phyloP scores from a whole-genome alignment of 1,140 invertebrate genomes.

The Andrena cerasifolii region DNA sequence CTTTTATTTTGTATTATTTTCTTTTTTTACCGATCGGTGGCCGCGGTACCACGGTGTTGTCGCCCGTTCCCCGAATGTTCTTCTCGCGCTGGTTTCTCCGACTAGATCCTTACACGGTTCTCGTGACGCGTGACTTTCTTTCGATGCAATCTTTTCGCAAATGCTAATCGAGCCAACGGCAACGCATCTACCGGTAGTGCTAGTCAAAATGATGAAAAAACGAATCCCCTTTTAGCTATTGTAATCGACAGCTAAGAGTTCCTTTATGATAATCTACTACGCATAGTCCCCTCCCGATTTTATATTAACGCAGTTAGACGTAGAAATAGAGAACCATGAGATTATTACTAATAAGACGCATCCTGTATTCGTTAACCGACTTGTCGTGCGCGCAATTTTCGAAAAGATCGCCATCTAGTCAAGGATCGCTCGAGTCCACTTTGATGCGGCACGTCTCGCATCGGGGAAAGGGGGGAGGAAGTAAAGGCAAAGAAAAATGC shows the following conservation, averaged over 20 bases:
- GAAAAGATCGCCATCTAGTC: conserved; percentile 54
- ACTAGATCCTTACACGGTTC: neutral
- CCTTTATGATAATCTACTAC: conserved; percentile 36
- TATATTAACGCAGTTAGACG: conserved; percentile 43
- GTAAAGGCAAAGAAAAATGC: neutral
- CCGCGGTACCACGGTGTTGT: neutral
- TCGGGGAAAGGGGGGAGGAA: neutral
- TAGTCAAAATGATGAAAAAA: conserved; percentile 29
- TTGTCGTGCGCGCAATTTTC: conserved; percentile 44
- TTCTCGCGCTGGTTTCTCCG: conserved; percentile 23
- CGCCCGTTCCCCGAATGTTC: conserved; percentile 22
- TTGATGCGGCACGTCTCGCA: conserved; percentile 21
- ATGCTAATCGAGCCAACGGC: conserved; percentile 35
- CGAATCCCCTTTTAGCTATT: conserved; percentile 39
- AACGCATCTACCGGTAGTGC: conserved; percentile 31
- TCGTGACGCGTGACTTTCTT: conserved; percentile 27
- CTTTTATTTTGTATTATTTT: too few species aligned
- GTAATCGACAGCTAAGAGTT: conserved; percentile 38
- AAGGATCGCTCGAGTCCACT: conserved; percentile 34
- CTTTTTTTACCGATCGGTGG: neutral
- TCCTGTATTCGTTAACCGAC: conserved; percentile 31
- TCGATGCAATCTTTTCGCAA: conserved; percentile 54
- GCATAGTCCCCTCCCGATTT: conserved; percentile 26
- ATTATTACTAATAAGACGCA: conserved; percentile 49
- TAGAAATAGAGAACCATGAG: conserved; percentile 46